These are phyloP conservation scores for Peucedramus taeniatus DNA, from an alignment of 2,113 vertebrate genomes.

Conservation along the genomic window DNA sequence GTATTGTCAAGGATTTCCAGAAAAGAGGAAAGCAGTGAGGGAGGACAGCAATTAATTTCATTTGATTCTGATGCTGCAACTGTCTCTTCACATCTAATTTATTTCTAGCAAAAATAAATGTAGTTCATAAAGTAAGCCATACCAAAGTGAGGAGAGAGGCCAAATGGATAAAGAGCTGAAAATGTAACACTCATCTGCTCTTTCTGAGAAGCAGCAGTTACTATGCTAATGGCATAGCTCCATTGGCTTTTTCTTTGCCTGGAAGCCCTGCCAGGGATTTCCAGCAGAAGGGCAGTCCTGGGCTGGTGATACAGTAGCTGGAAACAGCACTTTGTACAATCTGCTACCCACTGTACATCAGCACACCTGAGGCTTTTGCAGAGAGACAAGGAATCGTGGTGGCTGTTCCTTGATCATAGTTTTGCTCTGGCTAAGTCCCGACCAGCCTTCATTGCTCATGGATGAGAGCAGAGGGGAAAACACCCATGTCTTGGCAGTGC, in stretches of 20 bases:
- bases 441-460: not conserved
- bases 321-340: not conserved
- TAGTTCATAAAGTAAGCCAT: not conserved
- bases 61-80: not conserved
- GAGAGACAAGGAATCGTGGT: not conserved
- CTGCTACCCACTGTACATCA: not conserved
- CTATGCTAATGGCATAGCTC: not conserved
- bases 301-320: not conserved
- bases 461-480: not conserved
- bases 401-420: not conserved
- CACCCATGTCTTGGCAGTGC: not conserved
- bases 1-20: not conserved
- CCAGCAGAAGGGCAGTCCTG: not conserved
- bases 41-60: not conserved
- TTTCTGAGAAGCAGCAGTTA: not conserved
- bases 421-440: not conserved
- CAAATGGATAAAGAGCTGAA: not conserved
- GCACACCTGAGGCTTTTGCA: not conserved
- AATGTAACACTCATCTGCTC: not conserved
- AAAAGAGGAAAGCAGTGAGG: not conserved
- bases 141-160: not conserved
- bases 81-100: not conserved
- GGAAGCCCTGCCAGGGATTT: not conserved
- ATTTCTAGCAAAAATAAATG: not conserved
- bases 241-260: not conserved